Conservation (phyloP, 2,888 invertebrate genomes). For the Epinotia demarniana region DNA sequence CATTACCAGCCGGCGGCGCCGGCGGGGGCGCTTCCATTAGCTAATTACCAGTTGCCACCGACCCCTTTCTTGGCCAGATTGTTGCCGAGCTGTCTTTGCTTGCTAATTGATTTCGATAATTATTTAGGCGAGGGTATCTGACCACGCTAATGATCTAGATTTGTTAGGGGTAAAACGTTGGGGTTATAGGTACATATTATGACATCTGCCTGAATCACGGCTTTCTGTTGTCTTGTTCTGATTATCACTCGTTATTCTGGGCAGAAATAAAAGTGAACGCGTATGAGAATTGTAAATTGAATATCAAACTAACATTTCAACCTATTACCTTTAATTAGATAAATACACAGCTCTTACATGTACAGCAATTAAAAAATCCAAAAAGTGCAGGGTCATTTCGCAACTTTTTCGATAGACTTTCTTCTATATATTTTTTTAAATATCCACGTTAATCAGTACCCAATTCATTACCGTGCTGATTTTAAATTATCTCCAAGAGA, state of each 20-base stretch:
- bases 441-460: not conserved
- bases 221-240: too few species aligned
- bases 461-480: not conserved
- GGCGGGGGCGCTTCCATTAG: conserved; percentile 71
- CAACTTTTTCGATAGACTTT: not conserved
- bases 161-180: too few species aligned
- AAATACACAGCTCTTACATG: not conserved
- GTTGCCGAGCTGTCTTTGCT: conserved; percentile 68
- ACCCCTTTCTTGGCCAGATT: conserved; percentile 81
- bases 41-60: conserved; percentile 74
- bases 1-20: conserved; percentile 65
- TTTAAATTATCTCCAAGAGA: not conserved
- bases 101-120: conserved; percentile 74
- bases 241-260: not conserved
- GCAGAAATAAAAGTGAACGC: not conserved
- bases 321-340: not conserved
- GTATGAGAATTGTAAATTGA: not conserved
- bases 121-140: conserved; percentile 18
- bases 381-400: not conserved
- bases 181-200: not conserved
- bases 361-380: too few species aligned
- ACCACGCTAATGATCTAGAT: not conserved
- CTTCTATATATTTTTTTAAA: not conserved
- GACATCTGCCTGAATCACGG: not conserved
- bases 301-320: not conserved